Evolutionary conservation across 37 sponge, comb jelly and placozoan genomes (phyloP).

Genomic region (Halichondria panicea): DNA sequence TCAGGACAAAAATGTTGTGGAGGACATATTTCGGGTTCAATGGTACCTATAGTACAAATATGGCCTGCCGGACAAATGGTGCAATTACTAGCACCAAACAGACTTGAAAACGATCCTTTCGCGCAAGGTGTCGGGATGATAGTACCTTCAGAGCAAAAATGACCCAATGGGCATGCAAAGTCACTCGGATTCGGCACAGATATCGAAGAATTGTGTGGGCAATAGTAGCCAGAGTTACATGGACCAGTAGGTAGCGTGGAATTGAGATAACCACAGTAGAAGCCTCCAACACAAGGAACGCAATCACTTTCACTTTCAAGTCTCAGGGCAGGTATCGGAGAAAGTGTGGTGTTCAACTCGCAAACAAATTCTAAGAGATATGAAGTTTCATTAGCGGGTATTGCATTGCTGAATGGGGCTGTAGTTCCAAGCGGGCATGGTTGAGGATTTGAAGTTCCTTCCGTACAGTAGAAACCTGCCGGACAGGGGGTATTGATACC

Average conservation of each 20-base stretch:
- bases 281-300: neutral
- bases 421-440: slow-evolving; percentile 8
- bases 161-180: neutral
- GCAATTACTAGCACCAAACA: neutral
- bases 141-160: neutral
- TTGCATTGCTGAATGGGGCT: neutral
- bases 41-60: neutral
- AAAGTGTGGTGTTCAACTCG: too few relatives aligned
- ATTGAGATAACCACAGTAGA: neutral
- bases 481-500: neutral
- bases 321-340: too few relatives aligned
- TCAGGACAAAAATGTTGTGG: neutral
- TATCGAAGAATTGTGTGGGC: neutral
- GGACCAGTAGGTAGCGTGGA: neutral
- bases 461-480: neutral
- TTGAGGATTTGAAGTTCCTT: neutral
- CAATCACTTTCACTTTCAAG: neutral
- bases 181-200: neutral
- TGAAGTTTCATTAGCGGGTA: neutral
- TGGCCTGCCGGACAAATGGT: slow-evolving; percentile 4
- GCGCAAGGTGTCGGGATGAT: neutral
- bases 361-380: too few relatives aligned
- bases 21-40: neutral
- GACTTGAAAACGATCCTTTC: neutral
- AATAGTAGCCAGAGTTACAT: slow-evolving; percentile 7